Conservation (phyloP, 2,113 vertebrate genomes). For the Trematocara unimaculatum region DNA sequence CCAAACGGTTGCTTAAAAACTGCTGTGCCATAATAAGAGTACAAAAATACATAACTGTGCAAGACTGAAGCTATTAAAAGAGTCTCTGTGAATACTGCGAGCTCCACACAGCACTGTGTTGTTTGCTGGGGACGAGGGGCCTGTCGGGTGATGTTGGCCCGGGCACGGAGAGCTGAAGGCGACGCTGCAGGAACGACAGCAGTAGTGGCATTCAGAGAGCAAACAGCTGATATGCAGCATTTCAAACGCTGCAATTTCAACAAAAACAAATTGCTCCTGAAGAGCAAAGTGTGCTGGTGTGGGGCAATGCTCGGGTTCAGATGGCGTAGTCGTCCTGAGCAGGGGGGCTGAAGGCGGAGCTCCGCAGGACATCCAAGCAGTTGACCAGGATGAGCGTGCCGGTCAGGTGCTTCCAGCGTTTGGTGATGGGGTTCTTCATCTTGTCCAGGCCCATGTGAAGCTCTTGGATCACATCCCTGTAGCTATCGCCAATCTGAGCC, state of each 20-base stretch:
- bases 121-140: not conserved
- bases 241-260: not conserved
- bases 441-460: constrained; percentile 90
- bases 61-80: constrained; percentile 34
- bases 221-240: not conserved
- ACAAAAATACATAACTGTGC: constrained; percentile 66
- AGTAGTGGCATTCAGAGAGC: not conserved
- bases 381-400: constrained; percentile 95
- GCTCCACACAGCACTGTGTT: not conserved
- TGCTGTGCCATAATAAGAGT: constrained; percentile 47
- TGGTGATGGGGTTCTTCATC: constrained; percentile 97
- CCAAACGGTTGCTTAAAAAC: constrained; percentile 38
- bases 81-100: constrained; percentile 38
- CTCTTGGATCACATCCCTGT: constrained; percentile 94
- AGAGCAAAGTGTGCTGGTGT: not conserved
- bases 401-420: constrained; percentile 95
- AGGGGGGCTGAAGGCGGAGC: constrained; percentile 83
- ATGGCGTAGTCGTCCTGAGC: constrained; percentile 86
- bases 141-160: not conserved
- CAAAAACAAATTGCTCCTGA: not conserved
- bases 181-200: not conserved
- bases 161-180: not conserved
- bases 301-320: constrained; percentile 50
- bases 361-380: constrained; percentile 86
- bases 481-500: constrained; percentile 93